Conservation (phyloP, 2,113 vertebrate species). For the Patagioenas fasciata region DNA sequence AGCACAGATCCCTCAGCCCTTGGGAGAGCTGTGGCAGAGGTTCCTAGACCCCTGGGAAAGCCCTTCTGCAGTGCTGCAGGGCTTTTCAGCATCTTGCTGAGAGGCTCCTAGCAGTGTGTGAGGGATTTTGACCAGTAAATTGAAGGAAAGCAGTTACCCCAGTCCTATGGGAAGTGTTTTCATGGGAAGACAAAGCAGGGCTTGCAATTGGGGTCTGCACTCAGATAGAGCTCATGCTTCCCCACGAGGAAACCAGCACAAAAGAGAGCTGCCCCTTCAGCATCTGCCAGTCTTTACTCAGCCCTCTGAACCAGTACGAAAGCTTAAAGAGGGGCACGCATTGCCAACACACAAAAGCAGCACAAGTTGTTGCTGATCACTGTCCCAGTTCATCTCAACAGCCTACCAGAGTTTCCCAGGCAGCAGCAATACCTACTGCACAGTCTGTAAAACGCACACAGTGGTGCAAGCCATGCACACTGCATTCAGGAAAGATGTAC, state of each 20-base stretch:
- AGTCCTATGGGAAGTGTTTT: not conserved
- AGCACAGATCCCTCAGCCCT: not conserved
- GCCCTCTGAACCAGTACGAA: not conserved
- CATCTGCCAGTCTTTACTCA: not conserved
- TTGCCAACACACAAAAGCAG: not conserved
- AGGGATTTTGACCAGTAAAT: not conserved
- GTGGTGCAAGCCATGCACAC: not conserved
- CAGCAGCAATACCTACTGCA: not conserved
- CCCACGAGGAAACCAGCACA: not conserved
- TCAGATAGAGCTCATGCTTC: not conserved
- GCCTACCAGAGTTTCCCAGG: not conserved
- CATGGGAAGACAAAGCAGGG: not conserved
- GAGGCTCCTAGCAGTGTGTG: not conserved
- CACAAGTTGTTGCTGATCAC: not conserved
- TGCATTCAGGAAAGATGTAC: not conserved
- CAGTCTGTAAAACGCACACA: not conserved
- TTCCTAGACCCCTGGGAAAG: not conserved
- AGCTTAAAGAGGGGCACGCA: fast-evolving
- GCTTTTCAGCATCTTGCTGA: not conserved
- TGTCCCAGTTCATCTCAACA: not conserved
- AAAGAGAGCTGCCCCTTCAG: not conserved
- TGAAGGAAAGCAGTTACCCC: not conserved
- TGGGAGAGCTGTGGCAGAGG: not conserved
- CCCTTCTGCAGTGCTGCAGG: not conserved
- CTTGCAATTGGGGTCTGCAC: not conserved